Percentiles rank a stretch among this genome's conserved stretches.
Conservation (phyloP, 2,113 vertebrate genomes). For the Thalassoma bifasciatum region DNA sequence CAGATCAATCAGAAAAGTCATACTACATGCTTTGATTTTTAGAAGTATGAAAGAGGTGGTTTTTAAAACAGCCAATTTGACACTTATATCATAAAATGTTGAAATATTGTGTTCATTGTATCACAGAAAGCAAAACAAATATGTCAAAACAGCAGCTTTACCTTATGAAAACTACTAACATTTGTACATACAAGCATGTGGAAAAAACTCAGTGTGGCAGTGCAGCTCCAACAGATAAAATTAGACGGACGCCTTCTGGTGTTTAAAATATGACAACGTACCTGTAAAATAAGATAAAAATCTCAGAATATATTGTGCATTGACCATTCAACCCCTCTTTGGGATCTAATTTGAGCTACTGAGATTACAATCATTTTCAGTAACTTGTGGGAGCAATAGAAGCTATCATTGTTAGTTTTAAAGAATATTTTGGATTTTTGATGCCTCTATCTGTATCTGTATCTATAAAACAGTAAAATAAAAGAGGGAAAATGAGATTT, state of each 20-base stretch:
- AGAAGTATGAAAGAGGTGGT: too few species aligned
- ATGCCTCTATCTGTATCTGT: too few species aligned
- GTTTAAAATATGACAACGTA: background rate
- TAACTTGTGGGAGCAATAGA: background rate
- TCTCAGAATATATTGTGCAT: background rate
- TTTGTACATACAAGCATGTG: background rate
- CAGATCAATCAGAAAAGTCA: too few species aligned
- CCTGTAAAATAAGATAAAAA: background rate
- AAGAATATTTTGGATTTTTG: too few species aligned
- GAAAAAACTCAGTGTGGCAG: background rate
- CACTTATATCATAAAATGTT: background rate
- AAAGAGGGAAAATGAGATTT: too few species aligned
- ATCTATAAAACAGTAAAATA: too few species aligned
- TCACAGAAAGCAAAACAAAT: slow-evolving; percentile 13
- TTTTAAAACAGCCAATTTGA: background rate
- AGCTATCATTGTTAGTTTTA: background rate
- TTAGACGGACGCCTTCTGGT: background rate
- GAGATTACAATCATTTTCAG: background rate
- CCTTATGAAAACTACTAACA: background rate
- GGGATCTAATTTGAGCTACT: background rate
- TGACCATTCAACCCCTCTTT: background rate
- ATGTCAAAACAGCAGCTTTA: slow-evolving; percentile 10
- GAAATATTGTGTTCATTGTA: background rate
- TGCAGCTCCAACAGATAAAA: background rate
- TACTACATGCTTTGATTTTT: too few species aligned